Base-by-base conservation (phyloP, 2,888 invertebrate species). In the Callyntrura sp. region DNA sequence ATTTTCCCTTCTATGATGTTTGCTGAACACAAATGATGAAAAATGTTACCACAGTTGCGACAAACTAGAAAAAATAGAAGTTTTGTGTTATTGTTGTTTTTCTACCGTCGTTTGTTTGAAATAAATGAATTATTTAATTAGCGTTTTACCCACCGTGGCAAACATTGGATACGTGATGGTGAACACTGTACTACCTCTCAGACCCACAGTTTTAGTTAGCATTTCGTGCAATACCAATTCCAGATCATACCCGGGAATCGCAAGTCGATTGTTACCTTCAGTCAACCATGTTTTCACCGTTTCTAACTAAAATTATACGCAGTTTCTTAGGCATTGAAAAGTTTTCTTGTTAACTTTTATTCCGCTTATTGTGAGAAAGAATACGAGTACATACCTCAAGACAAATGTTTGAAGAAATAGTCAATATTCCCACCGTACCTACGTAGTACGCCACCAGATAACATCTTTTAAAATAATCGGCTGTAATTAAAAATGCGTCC, bases 21-120 rank as follows among this genome's bases (percentile, higher is more conserved):
- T 88, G 70, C 25, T 82, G 81, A 0, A 83, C 25, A 25, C 88
- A 88, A 20, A 88, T 88, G 8, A 88, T 88, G 51, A 88, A 88
- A 23, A 88, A 83, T 0, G 83, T 88, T 8, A 83, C 43, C 14
- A 88, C 57, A 11, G 83, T 73, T 55, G 62, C 76, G 20, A 88
- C 43, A 83, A 83, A 83, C 88, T 88, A n/a, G n/a, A n/a, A n/a
- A n/a, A n/a, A n/a, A n/a, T n/a, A n/a, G n/a, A n/a, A n/a, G n/a
- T n/a, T n/a, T n/a, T n/a, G n/a, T n/a, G n/a, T n/a, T n/a, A n/a
- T n/a, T n/a, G n/a, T n/a, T n/a, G n/a, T n/a, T n/a, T n/a, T n/a
- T n/a, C n/a, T n/a, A n/a, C n/a, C n/a, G n/a, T n/a, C n/a, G n/a
- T n/a, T n/a, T n/a, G 23, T 14, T 6, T 17, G 43, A 70, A 17